Evolutionary conservation across 2,888 invertebrate genomes (phyloP), one percentile per base, ranked within the genome.

Genomic region (Bimastos eiseni): DNA sequence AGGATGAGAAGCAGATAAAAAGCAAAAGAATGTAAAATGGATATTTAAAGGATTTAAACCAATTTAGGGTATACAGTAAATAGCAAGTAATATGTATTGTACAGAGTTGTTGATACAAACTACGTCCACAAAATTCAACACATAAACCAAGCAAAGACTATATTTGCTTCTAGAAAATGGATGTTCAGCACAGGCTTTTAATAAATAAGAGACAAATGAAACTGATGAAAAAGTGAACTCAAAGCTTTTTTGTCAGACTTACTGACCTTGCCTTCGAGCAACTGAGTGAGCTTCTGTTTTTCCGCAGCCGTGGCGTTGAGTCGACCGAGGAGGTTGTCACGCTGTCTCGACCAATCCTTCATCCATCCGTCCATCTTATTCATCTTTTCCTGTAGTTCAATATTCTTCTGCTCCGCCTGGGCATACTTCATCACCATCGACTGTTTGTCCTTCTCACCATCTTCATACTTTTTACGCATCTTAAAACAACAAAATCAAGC

Each of bases 341-440:
- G 86, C 86, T 86, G 86, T 86, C 86, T 86, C 36, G 21, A 17
- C 86, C 86, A 86, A 86, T 86, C 86, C 36, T 86, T 86, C 86
- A 86, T 36, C 86, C 86, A 86, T 36, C 86, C 86, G 15, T 86
- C 86, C 86, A 86, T 86, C 37, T 86, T 86, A 86, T 86, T 86
- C 86, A 86, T 86, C 86, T 86, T 86, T 33, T 93, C 93, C 90
- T 93, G 93, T 38, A 93, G 92, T 89, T 95, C 94, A 17, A 95
- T 93, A 91, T 93, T 94, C 91, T 94, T 94, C 90, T 94, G 93
- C 91, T 95, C 95, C 13, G 94, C 94, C 92, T 94, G 94, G 19
- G 95, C 95, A 93, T 94, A 95, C 91, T 94, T 94, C 41, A 95
- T 93, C 70, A 95, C 95, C 94, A 95, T 95, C 38, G 89, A 90